Evolutionary conservation across 2,888 invertebrate species (phyloP).

Genomic region (Dyspetes luteomarginatus): DNA sequence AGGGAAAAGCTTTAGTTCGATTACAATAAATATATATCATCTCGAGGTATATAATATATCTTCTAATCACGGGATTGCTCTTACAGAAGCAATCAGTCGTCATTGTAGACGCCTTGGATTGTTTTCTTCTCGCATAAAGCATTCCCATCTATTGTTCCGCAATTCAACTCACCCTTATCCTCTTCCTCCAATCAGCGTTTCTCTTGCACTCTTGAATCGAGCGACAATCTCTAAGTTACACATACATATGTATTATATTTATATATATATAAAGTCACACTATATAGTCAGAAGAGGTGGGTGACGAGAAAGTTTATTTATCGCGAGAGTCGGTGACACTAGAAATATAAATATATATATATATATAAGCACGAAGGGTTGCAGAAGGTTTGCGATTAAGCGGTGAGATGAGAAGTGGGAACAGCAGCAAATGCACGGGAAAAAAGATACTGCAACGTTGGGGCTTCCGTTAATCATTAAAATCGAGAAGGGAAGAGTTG

Average conservation of each 20-base stretch:
- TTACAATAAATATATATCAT: constrained; percentile 13
- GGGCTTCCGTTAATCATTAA: constrained; percentile 32
- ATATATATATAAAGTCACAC: neutral
- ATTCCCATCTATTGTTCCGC: constrained; percentile 12
- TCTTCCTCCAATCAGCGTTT: constrained; percentile 18
- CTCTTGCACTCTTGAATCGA: constrained; percentile 4
- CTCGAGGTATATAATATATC: neutral
- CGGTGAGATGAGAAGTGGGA: neutral
- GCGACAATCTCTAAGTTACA: constrained; percentile 9
- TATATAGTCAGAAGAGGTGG: neutral
- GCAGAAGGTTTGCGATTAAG: constrained; percentile 36
- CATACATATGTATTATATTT: too few species aligned
- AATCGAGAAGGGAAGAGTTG: constrained; percentile 34
- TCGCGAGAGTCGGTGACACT: constrained; percentile 1
- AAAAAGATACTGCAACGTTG: constrained; percentile 20
- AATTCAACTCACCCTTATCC: neutral
- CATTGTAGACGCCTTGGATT: constrained; percentile 39
- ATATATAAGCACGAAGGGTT: constrained; percentile 8
- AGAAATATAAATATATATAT: neutral
- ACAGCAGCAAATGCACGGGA: neutral
- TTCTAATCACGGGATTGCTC: neutral
- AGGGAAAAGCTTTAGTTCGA: constrained; percentile 7
- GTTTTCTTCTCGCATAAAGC: constrained; percentile 14
- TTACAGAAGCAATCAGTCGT: constrained; percentile 30
- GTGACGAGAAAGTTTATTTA: constrained; percentile 25